Percentiles rank a stretch among this genome's conserved stretches.
phyloP scores from a whole-genome alignment of 2,113 vertebrate species.

The Tyto alba region DNA sequence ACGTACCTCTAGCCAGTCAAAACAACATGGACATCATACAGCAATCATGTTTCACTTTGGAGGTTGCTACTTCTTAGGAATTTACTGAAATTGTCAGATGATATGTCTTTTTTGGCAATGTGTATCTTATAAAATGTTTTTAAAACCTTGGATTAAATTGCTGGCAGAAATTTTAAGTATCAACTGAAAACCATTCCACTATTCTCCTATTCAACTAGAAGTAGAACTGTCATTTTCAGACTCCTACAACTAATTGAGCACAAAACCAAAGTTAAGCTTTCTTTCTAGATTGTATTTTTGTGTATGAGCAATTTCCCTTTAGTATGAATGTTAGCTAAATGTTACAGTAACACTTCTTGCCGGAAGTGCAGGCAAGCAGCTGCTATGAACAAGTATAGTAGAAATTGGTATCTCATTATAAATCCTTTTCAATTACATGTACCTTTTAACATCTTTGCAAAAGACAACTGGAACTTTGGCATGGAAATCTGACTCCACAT shows the following conservation, averaged over 20 bases:
- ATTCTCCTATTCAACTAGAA: neutral
- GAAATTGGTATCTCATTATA: neutral
- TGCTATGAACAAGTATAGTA: neutral
- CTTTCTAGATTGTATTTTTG: neutral
- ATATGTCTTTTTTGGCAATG: neutral
- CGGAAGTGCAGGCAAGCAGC: neutral
- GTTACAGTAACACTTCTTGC: neutral
- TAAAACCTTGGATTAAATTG: neutral
- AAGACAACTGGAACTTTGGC: slow-evolving; percentile 97
- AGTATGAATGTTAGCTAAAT: neutral
- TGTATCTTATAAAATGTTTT: neutral
- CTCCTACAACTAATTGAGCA: neutral
- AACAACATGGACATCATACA: neutral
- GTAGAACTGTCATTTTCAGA: neutral
- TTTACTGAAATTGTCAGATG: neutral
- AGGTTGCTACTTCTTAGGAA: neutral
- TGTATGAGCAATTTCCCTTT: neutral
- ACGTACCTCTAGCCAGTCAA: neutral
- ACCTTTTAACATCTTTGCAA: slow-evolving; percentile 91
- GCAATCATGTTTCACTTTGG: neutral
- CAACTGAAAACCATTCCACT: neutral
- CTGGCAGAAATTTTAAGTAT: neutral
- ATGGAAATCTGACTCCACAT: slow-evolving; percentile 98
- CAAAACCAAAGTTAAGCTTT: neutral
- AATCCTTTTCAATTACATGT: slow-evolving; percentile 12